These are phyloP conservation scores for Trissolcus brochymenae DNA, from an alignment of 2,888 invertebrate genomes.

Conservation along the genomic window DNA sequence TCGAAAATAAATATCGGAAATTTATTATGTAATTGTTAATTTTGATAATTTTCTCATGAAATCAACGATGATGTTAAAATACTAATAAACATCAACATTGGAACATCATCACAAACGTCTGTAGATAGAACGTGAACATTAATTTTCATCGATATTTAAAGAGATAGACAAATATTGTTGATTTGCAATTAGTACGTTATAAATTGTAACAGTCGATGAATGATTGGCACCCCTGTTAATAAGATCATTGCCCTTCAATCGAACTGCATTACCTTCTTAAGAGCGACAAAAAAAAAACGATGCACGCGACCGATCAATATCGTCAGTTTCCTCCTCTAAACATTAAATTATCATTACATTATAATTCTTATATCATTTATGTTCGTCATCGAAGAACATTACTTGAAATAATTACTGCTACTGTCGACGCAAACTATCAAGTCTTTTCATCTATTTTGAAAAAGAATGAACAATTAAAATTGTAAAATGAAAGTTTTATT, in stretches of 20 bases:
- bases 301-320: conserved; percentile 6
- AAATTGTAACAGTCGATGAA: background rate
- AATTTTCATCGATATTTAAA: no score
- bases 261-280: conserved; percentile 8
- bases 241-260: conserved; percentile 3
- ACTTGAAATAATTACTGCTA: conserved; percentile 2
- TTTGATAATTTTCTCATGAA: no score
- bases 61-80: no score
- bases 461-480: no score
- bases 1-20: background rate
- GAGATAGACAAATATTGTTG: background rate
- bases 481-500: no score
- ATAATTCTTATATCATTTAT: conserved; percentile 7
- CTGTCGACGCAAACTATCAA: background rate
- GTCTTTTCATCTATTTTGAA: background rate
- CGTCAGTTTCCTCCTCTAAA: conserved; percentile 2
- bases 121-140: no score
- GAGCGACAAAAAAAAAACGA: conserved; percentile 3
- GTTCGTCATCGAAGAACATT: conserved; percentile 11
- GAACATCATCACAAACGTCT: no score
- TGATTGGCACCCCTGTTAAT: background rate
- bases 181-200: background rate
- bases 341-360: conserved; percentile 22
- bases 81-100: no score
- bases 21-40: background rate